These are phyloP conservation scores for Ariopsis seemanni DNA, from an alignment of 2,113 vertebrate species.

Conservation along the genomic window DNA sequence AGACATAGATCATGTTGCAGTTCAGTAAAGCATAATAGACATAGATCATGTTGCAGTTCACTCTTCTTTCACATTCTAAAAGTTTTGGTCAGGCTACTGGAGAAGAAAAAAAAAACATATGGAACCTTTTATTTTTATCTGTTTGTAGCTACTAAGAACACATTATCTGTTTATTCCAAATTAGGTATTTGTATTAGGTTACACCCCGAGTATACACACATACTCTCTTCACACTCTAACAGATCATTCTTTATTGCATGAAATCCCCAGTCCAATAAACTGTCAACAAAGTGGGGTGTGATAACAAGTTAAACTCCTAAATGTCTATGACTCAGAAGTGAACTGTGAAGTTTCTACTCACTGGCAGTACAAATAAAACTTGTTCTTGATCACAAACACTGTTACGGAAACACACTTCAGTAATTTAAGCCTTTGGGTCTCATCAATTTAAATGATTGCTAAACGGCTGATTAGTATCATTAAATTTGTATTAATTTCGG, in stretches of 20 bases:
- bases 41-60: neutral
- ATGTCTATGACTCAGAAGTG: neutral
- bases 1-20: neutral
- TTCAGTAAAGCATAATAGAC: neutral
- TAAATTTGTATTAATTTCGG: slow-evolving; percentile 21
- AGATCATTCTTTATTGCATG: neutral
- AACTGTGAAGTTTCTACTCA: slow-evolving; percentile 30
- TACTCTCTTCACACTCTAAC: neutral
- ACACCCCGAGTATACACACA: neutral
- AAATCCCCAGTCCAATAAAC: slow-evolving; percentile 1
- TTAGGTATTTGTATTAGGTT: neutral
- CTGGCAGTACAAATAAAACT: slow-evolving; percentile 17
- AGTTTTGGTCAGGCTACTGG: neutral
- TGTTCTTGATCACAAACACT: neutral
- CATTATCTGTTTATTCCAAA: neutral
- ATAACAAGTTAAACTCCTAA: slow-evolving; percentile 25
- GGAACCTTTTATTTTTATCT: neutral
- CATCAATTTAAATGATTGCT: slow-evolving; percentile 19
- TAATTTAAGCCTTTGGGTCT: neutral
- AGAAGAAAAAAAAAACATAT: neutral
- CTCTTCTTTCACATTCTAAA: neutral
- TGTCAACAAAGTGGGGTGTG: slow-evolving; percentile 7
- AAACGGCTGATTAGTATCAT: slow-evolving; percentile 12
- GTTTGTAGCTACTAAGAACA: neutral
- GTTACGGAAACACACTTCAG: neutral